Conservation (phyloP, 2,888 invertebrate species). For the Caenorhabditis becei region DNA sequence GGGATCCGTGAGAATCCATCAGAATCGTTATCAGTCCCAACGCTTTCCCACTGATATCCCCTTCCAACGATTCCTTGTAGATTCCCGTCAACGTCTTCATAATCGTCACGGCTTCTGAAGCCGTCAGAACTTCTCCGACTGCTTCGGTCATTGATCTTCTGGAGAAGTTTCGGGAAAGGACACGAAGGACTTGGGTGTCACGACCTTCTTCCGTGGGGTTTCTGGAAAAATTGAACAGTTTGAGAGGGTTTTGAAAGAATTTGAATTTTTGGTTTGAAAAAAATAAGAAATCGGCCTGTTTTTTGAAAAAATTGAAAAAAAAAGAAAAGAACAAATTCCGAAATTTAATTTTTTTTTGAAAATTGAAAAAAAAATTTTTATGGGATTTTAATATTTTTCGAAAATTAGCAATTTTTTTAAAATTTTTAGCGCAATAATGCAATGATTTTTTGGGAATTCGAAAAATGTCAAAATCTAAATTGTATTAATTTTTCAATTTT, state of each 20-base stretch:
- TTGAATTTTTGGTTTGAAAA: too few relatives aligned
- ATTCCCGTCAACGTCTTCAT: slow-evolving; percentile 49
- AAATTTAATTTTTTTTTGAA: not conserved
- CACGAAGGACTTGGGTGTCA: slow-evolving; percentile 10
- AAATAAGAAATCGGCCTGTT: not conserved
- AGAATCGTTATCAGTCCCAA: slow-evolving; percentile 50
- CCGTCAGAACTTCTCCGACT: slow-evolving; percentile 20
- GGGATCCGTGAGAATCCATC: slow-evolving; percentile 57
- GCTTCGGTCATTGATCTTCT: slow-evolving; percentile 48
- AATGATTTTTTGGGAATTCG: too few relatives aligned
- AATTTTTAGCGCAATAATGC: too few relatives aligned
- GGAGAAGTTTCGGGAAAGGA: slow-evolving; percentile 46
- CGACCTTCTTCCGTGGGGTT: slow-evolving; percentile 12
- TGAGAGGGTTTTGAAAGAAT: not conserved
- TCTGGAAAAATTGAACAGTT: slow-evolving; percentile 16
- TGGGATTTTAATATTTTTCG: not conserved
- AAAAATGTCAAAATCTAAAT: too few relatives aligned
- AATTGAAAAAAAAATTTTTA: not conserved
- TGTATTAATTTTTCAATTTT: too few relatives aligned
- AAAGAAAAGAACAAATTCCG: too few relatives aligned
- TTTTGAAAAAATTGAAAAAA: too few relatives aligned
- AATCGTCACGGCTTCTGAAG: slow-evolving; percentile 39
- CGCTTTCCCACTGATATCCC: slow-evolving; percentile 34
- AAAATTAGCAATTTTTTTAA: not conserved
- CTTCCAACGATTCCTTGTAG: slow-evolving; percentile 23